Evolutionary conservation across 2,888 invertebrate species (phyloP), one percentile per base, ranked within the genome.

Genomic region (Xylophagus ater): DNA sequence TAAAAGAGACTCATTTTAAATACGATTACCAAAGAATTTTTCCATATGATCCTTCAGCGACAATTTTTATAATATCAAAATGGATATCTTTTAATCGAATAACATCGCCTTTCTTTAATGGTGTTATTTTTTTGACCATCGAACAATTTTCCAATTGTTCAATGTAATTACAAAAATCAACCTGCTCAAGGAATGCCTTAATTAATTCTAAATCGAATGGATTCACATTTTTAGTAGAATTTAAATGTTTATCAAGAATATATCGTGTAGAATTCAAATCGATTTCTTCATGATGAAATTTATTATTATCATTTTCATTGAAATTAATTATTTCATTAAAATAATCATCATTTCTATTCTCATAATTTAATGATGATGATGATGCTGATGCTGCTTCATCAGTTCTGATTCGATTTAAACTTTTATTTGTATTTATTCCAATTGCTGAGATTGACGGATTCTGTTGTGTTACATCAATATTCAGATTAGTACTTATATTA

Each of bases 31-130:
- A 73, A 55, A 76, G 83, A 25, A 89, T 82, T 29, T 78, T 78
- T 17, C 87, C 89, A 57, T 81, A 89, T 38, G 81, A 78, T 29
- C 88, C 88, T 68, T 86, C 83, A 6, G 85, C 87, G 47, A 87
- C 69, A 52, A 78, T 71, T 60, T 81, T 82, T 39, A 76, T 73
- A 44, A 81, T 63, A 7, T 73, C 63, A 50, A 74, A 78, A 45
- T 66, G 66, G 39, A 69, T 70, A 46, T 64, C 64, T 3, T 72
- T 72, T 19, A 76, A 62, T 33, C 58, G 57, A 21, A 73, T 50
- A 9, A 55, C 54, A 2, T 65, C 55, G 4, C 61, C 63, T 41
- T 60, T 56, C 51, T 66, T 66, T 44, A 79, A 47, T 47, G 73
- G 73, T 7, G 72, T 72, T 28, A 75, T 62, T 34, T 67, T 67